These are phyloP conservation scores for Prostheceraeus crozeri DNA, from an alignment of 2,888 invertebrate genomes.

Conservation along the genomic window DNA sequence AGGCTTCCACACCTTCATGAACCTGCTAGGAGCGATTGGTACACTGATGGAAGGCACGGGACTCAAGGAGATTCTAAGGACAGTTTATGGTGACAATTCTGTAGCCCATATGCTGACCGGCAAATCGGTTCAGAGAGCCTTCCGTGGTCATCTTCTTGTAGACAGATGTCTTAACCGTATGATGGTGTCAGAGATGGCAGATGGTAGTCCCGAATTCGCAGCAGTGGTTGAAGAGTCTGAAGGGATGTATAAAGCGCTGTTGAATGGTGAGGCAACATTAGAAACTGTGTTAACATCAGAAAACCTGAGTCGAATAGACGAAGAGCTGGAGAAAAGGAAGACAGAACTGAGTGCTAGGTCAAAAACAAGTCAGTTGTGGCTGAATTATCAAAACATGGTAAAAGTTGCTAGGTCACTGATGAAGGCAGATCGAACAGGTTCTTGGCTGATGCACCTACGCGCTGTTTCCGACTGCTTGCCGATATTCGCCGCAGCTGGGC, in stretches of 20 bases:
- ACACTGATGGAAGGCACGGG: slow-evolving; percentile 31
- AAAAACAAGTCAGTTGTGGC: slow-evolving; percentile 38
- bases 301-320: not conserved
- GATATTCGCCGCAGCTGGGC: slow-evolving; percentile 39
- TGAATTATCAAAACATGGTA: slow-evolving; percentile 37
- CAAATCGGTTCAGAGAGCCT: slow-evolving; percentile 33
- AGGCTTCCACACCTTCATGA: slow-evolving; percentile 36
- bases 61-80: slow-evolving; percentile 18
- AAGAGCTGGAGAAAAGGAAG: slow-evolving; percentile 29
- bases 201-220: slow-evolving; percentile 30
- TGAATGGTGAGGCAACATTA: slow-evolving; percentile 20
- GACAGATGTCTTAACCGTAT: slow-evolving; percentile 36
- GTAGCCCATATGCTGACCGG: slow-evolving; percentile 34
- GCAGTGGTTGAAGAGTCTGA: slow-evolving; percentile 19
- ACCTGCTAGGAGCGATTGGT: slow-evolving; percentile 33
- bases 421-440: slow-evolving; percentile 38
- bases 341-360: slow-evolving; percentile 29
- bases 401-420: slow-evolving; percentile 34
- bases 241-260: slow-evolving; percentile 32
- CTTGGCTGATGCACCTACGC: slow-evolving; percentile 27
- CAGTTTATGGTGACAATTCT: slow-evolving; percentile 33
- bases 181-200: slow-evolving; percentile 31
- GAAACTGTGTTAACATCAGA: slow-evolving; percentile 31
- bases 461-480: slow-evolving; percentile 37
- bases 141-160: slow-evolving; percentile 37